Percentiles rank a stretch among this genome's conserved stretches.
phyloP scores from a whole-genome alignment of 2,888 invertebrate genomes.

The Microctonus hyperodae region DNA sequence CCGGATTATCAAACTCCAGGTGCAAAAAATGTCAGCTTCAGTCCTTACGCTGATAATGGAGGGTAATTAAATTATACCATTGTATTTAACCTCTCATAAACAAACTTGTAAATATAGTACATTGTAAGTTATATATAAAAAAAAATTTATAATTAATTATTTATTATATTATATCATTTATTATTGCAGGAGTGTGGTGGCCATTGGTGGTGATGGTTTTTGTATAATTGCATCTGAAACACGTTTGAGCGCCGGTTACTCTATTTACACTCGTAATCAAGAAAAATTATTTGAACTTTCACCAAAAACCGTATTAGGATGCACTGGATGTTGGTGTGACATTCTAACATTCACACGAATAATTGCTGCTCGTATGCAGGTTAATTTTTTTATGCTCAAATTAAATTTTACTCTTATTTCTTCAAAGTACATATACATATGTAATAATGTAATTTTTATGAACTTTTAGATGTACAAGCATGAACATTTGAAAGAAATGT shows the following conservation, averaged over 20 bases:
- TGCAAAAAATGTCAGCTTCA: conserved; percentile 66
- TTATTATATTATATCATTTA: conserved; percentile 4
- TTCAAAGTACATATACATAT: neutral
- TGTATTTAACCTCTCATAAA: conserved; percentile 6
- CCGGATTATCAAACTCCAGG: conserved; percentile 63
- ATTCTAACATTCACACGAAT: conserved; percentile 88
- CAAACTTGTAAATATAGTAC: neutral
- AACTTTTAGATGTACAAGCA: conserved; percentile 83
- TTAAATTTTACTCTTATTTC: neutral
- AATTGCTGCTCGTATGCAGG: conserved; percentile 85
- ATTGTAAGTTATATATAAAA: neutral
- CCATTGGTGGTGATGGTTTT: conserved; percentile 95
- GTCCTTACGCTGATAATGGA: conserved; percentile 80
- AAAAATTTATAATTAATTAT: no score
- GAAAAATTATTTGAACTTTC: conserved; percentile 87
- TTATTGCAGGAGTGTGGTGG: conserved; percentile 83
- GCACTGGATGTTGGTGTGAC: conserved; percentile 98
- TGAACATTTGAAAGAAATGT: conserved; percentile 92
- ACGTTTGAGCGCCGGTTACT: conserved; percentile 88
- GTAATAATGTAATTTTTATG: neutral
- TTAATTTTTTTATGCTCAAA: no score
- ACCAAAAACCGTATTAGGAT: conserved; percentile 86
- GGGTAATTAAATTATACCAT: conserved; percentile 68
- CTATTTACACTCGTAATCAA: conserved; percentile 88
- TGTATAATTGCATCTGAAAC: conserved; percentile 96